Conservation (phyloP, 2,888 invertebrate species). For the Parelbella ahira region DNA sequence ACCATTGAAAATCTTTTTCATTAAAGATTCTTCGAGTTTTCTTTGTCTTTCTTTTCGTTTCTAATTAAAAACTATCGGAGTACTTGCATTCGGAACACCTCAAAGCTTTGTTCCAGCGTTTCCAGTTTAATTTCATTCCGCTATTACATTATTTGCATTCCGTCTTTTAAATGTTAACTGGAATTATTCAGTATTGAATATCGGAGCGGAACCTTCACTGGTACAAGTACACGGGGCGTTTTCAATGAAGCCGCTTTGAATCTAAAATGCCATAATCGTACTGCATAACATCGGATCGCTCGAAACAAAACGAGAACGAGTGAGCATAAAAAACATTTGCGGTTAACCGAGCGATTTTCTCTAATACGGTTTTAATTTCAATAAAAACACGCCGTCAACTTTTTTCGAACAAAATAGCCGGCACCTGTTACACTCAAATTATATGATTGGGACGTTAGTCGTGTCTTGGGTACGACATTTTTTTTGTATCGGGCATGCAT, state of each 20-base stretch:
- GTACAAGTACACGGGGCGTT: constrained; percentile 19
- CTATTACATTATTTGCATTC: constrained; percentile 25
- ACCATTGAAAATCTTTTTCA: constrained; percentile 39
- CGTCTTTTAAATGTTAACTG: constrained; percentile 21
- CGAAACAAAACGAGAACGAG: constrained; percentile 31
- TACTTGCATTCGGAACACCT: constrained; percentile 24
- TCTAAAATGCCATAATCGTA: constrained; percentile 15
- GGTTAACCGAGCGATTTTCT: constrained; percentile 61
- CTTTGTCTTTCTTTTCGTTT: constrained; percentile 34
- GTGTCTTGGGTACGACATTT: constrained; percentile 28
- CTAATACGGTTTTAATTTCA: constrained; percentile 65
- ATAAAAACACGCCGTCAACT: constrained; percentile 43
- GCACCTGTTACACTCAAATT: constrained; percentile 59
- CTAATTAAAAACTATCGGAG: constrained; percentile 33
- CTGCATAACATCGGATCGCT: constrained; percentile 29
- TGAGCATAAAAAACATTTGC: constrained; percentile 50
- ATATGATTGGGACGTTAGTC: constrained; percentile 38
- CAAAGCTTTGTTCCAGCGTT: constrained; percentile 24
- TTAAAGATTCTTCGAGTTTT: constrained; percentile 38
- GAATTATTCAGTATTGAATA: constrained; percentile 24
- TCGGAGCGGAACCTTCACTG: constrained; percentile 5
- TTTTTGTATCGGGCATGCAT: constrained; percentile 17
- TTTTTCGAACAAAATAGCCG: constrained; percentile 40
- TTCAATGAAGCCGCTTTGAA: constrained; percentile 26
- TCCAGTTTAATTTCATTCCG: constrained; percentile 21